Evolutionary conservation across 2,888 invertebrate species (phyloP).

Genomic region (Blera fallax): DNA sequence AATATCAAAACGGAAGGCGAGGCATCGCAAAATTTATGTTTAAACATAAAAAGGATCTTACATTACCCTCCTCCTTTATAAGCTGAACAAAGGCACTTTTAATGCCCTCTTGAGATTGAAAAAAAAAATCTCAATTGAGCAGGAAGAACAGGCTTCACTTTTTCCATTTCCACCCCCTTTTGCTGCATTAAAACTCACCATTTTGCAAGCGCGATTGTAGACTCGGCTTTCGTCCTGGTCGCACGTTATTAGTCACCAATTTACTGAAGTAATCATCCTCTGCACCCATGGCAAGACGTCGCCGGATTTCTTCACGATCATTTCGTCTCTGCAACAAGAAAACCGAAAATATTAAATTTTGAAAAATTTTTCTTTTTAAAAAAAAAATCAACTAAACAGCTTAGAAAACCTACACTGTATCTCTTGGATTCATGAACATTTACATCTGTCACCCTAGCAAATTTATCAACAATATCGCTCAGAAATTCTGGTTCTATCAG

Average conservation of each 20-base stretch:
- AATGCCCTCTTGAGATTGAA: not conserved
- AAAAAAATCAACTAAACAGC: not conserved
- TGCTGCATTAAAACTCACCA: constrained; percentile 83
- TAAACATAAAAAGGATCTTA: not conserved
- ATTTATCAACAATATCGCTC: constrained; percentile 84
- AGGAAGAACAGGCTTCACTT: not conserved
- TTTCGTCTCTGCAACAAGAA: constrained; percentile 88
- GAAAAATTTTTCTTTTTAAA: too few relatives aligned
- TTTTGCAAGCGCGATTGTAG: constrained; percentile 93
- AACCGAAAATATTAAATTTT: constrained; percentile 49
- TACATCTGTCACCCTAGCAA: constrained; percentile 83
- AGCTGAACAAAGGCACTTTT: not conserved
- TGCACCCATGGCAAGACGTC: constrained; percentile 92
- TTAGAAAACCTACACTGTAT: constrained; percentile 74
- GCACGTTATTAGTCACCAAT: constrained; percentile 84
- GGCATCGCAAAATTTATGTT: too few relatives aligned
- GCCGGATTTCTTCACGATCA: constrained; percentile 95
- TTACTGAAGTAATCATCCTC: constrained; percentile 88
- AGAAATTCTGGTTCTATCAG: constrained; percentile 81
- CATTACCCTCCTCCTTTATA: not conserved
- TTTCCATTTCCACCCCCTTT: not conserved
- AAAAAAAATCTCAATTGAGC: not conserved
- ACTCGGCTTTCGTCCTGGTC: constrained; percentile 92
- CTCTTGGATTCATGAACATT: constrained; percentile 81
- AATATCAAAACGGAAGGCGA: too few relatives aligned